Base-by-base conservation (phyloP, 2,888 invertebrate genomes). In the Eurois occulta region DNA sequence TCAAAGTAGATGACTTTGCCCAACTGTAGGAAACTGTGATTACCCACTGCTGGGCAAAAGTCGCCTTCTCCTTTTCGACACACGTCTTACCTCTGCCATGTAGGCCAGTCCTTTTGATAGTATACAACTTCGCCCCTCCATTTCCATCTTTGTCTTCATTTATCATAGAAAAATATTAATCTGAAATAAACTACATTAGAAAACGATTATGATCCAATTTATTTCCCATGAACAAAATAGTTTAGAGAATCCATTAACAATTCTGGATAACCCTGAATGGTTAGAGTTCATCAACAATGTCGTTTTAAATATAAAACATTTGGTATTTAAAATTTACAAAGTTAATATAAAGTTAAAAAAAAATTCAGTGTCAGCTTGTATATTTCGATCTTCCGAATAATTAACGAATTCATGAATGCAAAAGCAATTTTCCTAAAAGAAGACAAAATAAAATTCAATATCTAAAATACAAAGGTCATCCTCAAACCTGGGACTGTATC, bases 341-440 rank as follows among this genome's bases (percentile, higher is more conserved):
- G 24, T 4, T n/a, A 38, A 10, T 64, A 64, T 24, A 43, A 18
- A 32, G 4, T 24, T 48, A n/a, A 10, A 58, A 46, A 24, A 62
- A n/a, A 21, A 78, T 46, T 52, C 11, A 55, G 28, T 21, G 32
- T 41, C 21, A 43, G 13, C 6, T 32, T 3, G 3, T 58, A 48
- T 5, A 46, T 60, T 76, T 21, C 48, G 3, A 35, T 68, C 35
- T 35, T 77, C 68, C 38, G 35, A 52, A 77, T 24, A 76, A 77
- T 60, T 7, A 21, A 77, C 48, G 43, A 62, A 43, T 77, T 52
- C 32, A 28, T 24, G 60, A 77, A 62, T 48, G 62, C 41, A 62
- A 52, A 48, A 67, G 21, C 41, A 41, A 76, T 67, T 77, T 77
- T 32, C 67, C 21, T 77, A 48, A 62, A 48, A 67, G 32, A 21